Conservation (phyloP, 2,888 invertebrate genomes). For the Agrilus cyanescens region DNA sequence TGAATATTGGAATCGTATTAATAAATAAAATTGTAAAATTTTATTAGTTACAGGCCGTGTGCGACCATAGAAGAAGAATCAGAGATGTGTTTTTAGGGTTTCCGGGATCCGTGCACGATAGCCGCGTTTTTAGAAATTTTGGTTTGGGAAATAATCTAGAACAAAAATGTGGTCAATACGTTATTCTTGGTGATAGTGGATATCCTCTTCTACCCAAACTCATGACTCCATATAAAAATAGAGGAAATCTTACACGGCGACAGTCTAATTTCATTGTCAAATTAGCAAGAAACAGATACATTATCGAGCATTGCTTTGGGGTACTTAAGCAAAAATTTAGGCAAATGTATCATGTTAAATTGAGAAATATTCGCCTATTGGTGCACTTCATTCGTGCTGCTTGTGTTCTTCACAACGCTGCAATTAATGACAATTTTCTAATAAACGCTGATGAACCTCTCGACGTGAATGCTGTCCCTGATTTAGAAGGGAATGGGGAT, state of each 20-base stretch:
- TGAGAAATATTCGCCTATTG: slow-evolving; percentile 5
- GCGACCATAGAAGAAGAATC: no score
- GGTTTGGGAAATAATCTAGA: no score
- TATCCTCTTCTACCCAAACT: slow-evolving; percentile 8
- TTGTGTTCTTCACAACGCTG: slow-evolving; percentile 8
- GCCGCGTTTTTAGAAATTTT: no score
- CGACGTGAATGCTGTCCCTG: no score
- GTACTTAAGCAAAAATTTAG: slow-evolving; percentile 10
- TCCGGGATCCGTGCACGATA: no score
- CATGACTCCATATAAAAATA: slow-evolving; percentile 10
- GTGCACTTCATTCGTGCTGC: slow-evolving; percentile 7
- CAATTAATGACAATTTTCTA: no score
- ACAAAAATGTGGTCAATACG: slow-evolving; percentile 6
- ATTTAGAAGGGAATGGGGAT: no score
- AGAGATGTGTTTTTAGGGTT: no score
- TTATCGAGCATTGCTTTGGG: slow-evolving; percentile 11
- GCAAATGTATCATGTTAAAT: slow-evolving; percentile 10
- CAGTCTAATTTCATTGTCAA: slow-evolving; percentile 8
- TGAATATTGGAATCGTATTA: no score
- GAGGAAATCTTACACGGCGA: slow-evolving; percentile 7
- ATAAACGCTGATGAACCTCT: no score
- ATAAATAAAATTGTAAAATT: no score
- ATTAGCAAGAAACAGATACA: slow-evolving; percentile 6
- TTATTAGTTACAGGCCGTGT: no score
- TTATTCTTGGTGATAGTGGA: slow-evolving; percentile 11